These are phyloP conservation scores for Allochrocebus solatus DNA, from an alignment of 2,797 vertebrate genomes.

Conservation along the genomic window DNA sequence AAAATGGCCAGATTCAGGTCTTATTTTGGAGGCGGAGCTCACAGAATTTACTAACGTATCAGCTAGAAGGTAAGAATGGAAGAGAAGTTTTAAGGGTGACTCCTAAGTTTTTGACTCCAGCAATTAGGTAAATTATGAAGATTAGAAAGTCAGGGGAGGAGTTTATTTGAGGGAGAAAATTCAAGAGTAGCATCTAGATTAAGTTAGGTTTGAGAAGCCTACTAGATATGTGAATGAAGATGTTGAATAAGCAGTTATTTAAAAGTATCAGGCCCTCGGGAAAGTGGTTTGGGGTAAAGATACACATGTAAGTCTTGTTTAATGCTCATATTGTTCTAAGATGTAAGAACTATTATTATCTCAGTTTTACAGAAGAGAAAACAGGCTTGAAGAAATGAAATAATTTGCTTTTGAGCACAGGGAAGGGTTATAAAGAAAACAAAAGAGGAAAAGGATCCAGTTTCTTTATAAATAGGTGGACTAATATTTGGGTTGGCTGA, in stretches of 20 bases:
- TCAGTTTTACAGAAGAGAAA: conserved; percentile 6
- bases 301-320: background rate
- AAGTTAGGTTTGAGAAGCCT: background rate
- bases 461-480: conserved; percentile 5
- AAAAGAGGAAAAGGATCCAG: background rate
- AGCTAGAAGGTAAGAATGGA: background rate
- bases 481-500: background rate
- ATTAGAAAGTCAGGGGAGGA: background rate
- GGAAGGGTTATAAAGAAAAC: conserved; percentile 25
- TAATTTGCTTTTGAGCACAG: background rate
- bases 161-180: background rate
- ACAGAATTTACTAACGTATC: background rate
- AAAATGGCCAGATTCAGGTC: background rate
- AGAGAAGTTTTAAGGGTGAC: background rate
- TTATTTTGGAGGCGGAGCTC: background rate
- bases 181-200: background rate
- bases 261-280: background rate
- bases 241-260: background rate
- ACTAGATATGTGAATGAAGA: background rate
- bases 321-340: background rate
- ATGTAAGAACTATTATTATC: background rate
- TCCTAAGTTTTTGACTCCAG: background rate
- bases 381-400: background rate
- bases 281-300: background rate
- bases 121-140: background rate